These are phyloP conservation scores for Acanthiza pusilla DNA, from an alignment of 2,797 vertebrate species.

Conservation along the genomic window DNA sequence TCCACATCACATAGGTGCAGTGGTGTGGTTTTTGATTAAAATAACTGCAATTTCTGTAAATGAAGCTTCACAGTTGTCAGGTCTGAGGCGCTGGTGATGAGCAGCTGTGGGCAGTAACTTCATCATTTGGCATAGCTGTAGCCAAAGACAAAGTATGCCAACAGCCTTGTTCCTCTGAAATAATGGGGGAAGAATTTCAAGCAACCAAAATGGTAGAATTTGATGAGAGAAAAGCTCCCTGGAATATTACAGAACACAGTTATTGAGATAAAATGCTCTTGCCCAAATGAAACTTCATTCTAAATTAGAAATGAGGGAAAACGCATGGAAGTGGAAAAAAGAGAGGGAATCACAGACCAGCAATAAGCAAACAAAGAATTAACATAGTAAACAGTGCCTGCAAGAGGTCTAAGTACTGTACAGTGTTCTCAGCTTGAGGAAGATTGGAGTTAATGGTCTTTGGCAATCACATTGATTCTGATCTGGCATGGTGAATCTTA, in stretches of 20 bases:
- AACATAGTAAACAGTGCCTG: neutral
- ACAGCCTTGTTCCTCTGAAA: neutral
- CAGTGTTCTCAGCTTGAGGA: neutral
- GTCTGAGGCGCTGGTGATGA: neutral
- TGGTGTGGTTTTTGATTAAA: neutral
- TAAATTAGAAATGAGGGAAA: neutral
- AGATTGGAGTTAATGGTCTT: neutral
- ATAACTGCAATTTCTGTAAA: neutral
- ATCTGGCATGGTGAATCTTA: neutral
- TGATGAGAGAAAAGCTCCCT: neutral
- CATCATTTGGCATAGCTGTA: neutral
- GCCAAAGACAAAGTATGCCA: neutral
- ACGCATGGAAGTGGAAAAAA: neutral
- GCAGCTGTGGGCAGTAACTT: neutral
- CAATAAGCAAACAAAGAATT: neutral
- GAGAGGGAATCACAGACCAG: neutral
- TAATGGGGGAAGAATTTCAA: neutral
- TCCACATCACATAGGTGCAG: neutral
- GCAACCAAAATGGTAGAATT: neutral
- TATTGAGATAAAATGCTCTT: neutral
- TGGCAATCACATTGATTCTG: neutral
- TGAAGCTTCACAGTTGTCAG: neutral
- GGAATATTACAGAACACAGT: neutral
- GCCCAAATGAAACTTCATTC: neutral
- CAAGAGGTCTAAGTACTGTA: neutral